Evolutionary conservation across 2,113 vertebrate species (phyloP).

Genomic region (Camelus dromedarius): DNA sequence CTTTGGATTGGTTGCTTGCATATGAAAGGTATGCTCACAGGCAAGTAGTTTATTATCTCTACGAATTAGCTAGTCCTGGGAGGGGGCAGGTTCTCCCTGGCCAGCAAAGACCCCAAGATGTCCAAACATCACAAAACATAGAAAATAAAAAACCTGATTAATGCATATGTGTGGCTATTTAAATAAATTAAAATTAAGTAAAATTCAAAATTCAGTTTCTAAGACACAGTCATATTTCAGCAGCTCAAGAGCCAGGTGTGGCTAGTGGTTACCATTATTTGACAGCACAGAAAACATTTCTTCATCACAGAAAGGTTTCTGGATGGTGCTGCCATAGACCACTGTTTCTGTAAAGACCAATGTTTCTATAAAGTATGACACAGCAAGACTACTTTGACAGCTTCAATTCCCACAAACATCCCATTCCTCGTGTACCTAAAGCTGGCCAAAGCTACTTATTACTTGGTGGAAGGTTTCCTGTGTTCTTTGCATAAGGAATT

Average conservation of each 20-base stretch:
- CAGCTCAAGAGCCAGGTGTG: background rate
- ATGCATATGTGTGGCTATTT: background rate
- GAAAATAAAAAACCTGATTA: background rate
- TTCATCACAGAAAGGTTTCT: background rate
- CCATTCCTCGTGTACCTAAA: background rate
- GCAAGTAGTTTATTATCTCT: background rate
- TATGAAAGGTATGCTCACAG: background rate
- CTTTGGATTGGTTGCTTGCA: background rate
- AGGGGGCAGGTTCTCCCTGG: background rate
- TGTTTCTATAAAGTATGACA: background rate
- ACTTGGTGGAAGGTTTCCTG: background rate
- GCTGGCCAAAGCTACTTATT: background rate
- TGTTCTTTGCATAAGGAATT: background rate
- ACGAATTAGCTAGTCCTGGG: background rate
- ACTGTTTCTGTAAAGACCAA: background rate
- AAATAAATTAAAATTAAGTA: background rate
- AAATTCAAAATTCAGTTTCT: conserved; percentile 32
- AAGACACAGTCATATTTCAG: conserved; percentile 19
- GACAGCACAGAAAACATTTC: background rate
- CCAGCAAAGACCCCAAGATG: background rate
- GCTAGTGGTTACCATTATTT: background rate
- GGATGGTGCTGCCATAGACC: background rate
- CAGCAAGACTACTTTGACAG: background rate
- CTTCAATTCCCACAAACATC: background rate
- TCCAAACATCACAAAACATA: conserved; percentile 22